Base-by-base conservation (phyloP, 2,888 invertebrate species). In the Fabriciana adippe region DNA sequence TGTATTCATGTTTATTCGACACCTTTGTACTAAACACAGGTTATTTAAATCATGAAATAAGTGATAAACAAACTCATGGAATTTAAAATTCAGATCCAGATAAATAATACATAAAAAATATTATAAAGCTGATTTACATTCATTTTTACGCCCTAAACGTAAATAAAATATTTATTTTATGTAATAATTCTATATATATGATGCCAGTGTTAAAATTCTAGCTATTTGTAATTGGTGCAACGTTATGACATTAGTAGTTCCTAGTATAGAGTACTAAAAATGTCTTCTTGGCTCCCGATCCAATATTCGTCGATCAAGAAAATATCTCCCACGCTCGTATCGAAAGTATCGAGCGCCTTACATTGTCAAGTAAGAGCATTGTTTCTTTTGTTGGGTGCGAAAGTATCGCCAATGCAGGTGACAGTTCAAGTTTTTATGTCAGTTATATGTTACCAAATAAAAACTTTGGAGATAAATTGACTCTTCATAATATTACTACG, bases 251-350 rank as follows among this genome's bases (percentile, higher is more conserved):
- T 80, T 84, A 89, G 87, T 86, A 82, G 79, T 89, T 89, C 89
- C 79, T 75, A 77, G 90, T 88, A 90, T 78, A 73, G 80, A 81
- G 74, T 72, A 69, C 66, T 66, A 89, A 87, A 85, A 87, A 86
- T 86, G 79, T 80, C 77, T 67, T 64, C 50, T 66, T 63, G 73
- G 72, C 73, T 74, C 75, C 74, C 70, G 72, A 68, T 61, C 55
- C 70, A 75, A 74, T 78, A 76, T 75, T 75, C 74, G 76, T 78
- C 76, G 75, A 79, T 77, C 57, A 59, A 73, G 65, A 35, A 35
- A 70, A 70, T 86, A 81, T 89, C 90, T 89, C 90, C 89, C 90
- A 87, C 74, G 79, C 78, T 74, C 75, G 76, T 76, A 82, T 85
- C 85, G 82, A 85, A 60, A 72, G 54, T 70, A 64, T 69, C 31